Conservation (phyloP, 2,113 vertebrate species). For the Variabilichromis moorii region DNA sequence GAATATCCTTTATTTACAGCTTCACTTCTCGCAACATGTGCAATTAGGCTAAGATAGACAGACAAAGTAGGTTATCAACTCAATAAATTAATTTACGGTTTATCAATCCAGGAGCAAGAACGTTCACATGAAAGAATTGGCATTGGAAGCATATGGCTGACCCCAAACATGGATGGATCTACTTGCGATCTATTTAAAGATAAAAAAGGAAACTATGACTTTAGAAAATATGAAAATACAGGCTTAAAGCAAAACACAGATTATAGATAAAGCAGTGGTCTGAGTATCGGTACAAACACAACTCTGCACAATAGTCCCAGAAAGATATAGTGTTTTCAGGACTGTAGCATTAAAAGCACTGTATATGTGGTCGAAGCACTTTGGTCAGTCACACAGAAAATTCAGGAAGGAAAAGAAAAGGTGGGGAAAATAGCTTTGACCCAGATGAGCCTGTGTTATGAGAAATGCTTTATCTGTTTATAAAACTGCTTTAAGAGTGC, state of each 20-base stretch:
- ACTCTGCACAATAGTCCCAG: neutral
- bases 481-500: neutral
- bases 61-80: neutral
- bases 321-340: neutral
- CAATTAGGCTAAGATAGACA: neutral
- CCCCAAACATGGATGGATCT: neutral
- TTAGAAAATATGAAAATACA: neutral
- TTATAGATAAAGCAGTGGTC: neutral
- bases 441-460: neutral
- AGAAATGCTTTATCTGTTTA: neutral
- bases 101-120: neutral
- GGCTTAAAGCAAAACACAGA: neutral
- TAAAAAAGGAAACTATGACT: neutral
- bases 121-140: neutral
- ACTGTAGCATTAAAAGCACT: neutral
- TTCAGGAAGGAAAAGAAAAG: neutral
- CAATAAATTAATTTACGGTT: neutral
- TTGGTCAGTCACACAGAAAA: neutral
- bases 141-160: neutral
- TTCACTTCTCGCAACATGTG: neutral
- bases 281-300: neutral
- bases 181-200: neutral
- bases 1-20: neutral
- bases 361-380: neutral
- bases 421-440: neutral